Conservation (phyloP, 2,888 invertebrate genomes). For the Mesorhabditis sp. region DNA sequence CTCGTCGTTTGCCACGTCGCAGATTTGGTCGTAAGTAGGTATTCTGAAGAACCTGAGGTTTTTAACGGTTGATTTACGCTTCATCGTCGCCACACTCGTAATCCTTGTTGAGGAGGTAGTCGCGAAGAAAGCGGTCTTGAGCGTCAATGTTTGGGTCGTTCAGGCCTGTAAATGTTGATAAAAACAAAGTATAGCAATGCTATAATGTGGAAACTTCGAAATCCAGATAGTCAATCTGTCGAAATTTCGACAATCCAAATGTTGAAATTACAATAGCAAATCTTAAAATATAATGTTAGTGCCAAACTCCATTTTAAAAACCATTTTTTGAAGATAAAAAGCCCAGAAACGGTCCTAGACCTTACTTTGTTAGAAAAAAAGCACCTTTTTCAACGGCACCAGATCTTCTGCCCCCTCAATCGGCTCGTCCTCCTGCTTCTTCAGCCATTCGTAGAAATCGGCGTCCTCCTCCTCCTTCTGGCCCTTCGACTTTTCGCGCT, state of each 20-base stretch:
- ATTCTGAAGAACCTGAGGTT: conserved; percentile 33
- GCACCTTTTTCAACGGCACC: conserved; percentile 5
- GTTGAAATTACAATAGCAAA: too few species aligned
- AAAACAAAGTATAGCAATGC: too few species aligned
- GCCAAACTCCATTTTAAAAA: too few species aligned
- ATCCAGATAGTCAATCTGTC: too few species aligned
- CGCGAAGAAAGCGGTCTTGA: conserved; percentile 82
- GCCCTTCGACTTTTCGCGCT: conserved; percentile 58
- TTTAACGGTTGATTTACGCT: conserved; percentile 7
- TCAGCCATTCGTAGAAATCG: conserved; percentile 76
- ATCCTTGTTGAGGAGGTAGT: conserved; percentile 84
- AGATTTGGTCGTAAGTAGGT: conserved; percentile 68
- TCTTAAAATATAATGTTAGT: too few species aligned
- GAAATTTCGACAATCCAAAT: too few species aligned
- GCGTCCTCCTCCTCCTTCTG: conserved; percentile 60
- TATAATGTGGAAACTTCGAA: too few species aligned
- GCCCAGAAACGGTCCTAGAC: background rate
- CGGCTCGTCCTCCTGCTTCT: conserved; percentile 66
- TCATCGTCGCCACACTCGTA: conserved; percentile 58
- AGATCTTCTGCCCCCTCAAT: background rate
- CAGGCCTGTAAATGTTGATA: conserved; percentile 22
- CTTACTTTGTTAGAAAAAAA: background rate
- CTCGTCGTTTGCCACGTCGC: conserved; percentile 76
- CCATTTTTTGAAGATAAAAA: background rate
- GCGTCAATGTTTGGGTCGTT: conserved; percentile 74